These are phyloP conservation scores for Coranthus polyacanthus DNA, from an alignment of 2,797 vertebrate species.

Conservation along the genomic window DNA sequence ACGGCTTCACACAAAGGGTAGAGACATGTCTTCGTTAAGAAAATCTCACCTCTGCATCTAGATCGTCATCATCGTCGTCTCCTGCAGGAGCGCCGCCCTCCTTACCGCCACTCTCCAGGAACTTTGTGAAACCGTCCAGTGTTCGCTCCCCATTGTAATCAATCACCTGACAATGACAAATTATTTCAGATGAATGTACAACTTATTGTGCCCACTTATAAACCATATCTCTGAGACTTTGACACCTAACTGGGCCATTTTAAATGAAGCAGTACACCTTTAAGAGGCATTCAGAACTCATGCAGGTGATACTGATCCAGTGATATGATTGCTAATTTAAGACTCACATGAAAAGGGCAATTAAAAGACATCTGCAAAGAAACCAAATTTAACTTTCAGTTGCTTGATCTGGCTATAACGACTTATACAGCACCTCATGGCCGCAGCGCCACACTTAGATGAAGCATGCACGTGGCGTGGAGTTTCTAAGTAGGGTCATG, in stretches of 20 bases:
- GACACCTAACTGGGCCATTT: not conserved
- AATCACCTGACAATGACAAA: conserved; percentile 86
- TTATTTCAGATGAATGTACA: not conserved
- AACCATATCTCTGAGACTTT: not conserved
- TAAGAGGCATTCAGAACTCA: too few relatives aligned
- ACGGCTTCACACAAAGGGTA: not conserved
- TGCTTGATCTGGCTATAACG: too few relatives aligned
- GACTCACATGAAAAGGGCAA: too few relatives aligned
- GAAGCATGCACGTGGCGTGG: too few relatives aligned
- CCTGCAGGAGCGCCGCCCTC: conserved; percentile 90
- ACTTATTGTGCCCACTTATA: not conserved
- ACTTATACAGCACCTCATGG: not conserved
- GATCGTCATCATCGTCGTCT: conserved; percentile 88
- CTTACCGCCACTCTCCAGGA: conserved; percentile 95
- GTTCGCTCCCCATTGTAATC: conserved; percentile 98
- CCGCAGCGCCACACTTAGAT: too few relatives aligned
- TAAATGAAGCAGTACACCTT: not conserved
- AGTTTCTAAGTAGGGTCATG: conserved; percentile 18
- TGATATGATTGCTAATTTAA: too few relatives aligned
- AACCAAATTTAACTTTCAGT: too few relatives aligned
- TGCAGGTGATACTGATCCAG: too few relatives aligned
- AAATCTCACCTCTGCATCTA: conserved; percentile 77
- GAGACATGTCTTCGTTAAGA: not conserved
- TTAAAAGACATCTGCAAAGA: too few relatives aligned
- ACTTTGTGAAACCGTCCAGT: conserved; percentile 95